phyloP scores from a whole-genome alignment of 2,888 invertebrate genomes.

The Diloba caeruleocephala region DNA sequence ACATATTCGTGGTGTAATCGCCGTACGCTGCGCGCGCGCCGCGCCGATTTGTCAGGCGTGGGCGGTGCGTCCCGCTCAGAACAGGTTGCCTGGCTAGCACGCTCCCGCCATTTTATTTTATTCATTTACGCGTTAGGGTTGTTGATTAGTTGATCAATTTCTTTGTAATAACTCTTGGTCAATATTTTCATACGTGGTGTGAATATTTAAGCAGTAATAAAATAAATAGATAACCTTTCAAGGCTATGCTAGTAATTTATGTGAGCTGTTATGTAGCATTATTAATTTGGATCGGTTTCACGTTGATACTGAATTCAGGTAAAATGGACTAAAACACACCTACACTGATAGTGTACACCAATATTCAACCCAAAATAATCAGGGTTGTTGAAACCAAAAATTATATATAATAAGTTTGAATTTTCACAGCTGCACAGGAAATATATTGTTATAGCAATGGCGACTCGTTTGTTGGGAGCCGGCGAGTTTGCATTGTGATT shows the following conservation, averaged over 20 bases:
- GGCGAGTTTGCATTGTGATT: slow-evolving; percentile 76
- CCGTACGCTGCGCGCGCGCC: slow-evolving; percentile 69
- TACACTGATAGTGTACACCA: background rate
- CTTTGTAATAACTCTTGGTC: slow-evolving; percentile 24
- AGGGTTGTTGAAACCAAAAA: slow-evolving; percentile 37
- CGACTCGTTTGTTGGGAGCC: slow-evolving; percentile 55
- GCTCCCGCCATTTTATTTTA: slow-evolving; percentile 75
- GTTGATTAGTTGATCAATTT: slow-evolving; percentile 54
- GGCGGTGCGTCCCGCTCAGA: slow-evolving; percentile 80
- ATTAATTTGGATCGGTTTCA: slow-evolving; percentile 11
- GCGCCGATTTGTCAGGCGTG: slow-evolving; percentile 87
- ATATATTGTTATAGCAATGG: slow-evolving; percentile 67
- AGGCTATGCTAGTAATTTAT: background rate
- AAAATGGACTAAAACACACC: background rate
- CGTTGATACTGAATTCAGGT: slow-evolving; percentile 2
- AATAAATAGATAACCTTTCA: background rate
- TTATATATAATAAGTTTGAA: slow-evolving; percentile 39
- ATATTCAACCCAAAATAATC: slow-evolving; percentile 25
- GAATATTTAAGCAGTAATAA: slow-evolving; percentile 5
- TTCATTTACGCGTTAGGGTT: slow-evolving; percentile 76
- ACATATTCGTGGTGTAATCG: slow-evolving; percentile 60
- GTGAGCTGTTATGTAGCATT: slow-evolving; percentile 3
- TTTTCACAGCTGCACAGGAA: slow-evolving; percentile 69
- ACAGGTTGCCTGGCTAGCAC: slow-evolving; percentile 82
- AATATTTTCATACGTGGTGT: slow-evolving; percentile 20